A percentile compares a stretch with the other conserved stretches of the same genome.
Conservation (phyloP, 2,888 invertebrate species). For the Drosophila setosimentum region DNA sequence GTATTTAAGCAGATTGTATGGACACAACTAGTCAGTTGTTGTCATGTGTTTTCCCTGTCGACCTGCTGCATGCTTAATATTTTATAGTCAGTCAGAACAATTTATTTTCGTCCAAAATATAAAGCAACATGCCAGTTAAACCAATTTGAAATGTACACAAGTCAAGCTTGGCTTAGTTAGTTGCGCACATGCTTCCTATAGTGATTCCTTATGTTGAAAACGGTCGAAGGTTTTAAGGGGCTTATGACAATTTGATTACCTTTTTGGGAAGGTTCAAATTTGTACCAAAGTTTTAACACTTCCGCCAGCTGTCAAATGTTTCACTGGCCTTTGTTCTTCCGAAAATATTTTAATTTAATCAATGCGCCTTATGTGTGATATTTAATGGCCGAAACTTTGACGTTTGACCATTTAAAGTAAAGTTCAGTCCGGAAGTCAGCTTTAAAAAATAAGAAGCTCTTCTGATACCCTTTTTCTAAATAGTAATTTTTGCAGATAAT, state of each 20-base stretch:
- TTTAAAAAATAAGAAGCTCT: background rate
- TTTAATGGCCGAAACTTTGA: background rate
- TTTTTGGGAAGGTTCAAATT: constrained; percentile 6
- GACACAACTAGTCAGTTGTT: background rate
- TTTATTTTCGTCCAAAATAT: background rate
- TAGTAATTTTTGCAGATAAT: background rate
- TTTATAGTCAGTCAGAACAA: constrained; percentile 1
- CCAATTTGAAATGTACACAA: constrained; percentile 5
- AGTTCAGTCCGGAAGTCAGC: background rate
- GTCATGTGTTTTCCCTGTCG: background rate
- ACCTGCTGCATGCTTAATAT: constrained; percentile 9
- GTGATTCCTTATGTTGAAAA: constrained; percentile 2
- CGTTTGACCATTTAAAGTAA: background rate
- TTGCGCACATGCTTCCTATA: constrained; percentile 3
- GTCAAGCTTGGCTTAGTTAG: constrained; percentile 13
- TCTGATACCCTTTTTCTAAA: background rate
- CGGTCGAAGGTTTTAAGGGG: background rate
- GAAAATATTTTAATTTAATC: constrained; percentile 13
- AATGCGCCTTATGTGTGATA: background rate
- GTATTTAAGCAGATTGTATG: background rate
- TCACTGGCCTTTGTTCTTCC: background rate
- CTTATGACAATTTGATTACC: constrained; percentile 13
- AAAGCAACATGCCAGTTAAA: too few species aligned
- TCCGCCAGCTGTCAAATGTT: constrained; percentile 10
- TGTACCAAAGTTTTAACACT: constrained; percentile 2